A percentile compares a stretch with the other conserved stretches of the same genome.
These are phyloP conservation scores for Candidula unifasciata DNA, from an alignment of 2,888 invertebrate genomes.

Conservation along the genomic window DNA sequence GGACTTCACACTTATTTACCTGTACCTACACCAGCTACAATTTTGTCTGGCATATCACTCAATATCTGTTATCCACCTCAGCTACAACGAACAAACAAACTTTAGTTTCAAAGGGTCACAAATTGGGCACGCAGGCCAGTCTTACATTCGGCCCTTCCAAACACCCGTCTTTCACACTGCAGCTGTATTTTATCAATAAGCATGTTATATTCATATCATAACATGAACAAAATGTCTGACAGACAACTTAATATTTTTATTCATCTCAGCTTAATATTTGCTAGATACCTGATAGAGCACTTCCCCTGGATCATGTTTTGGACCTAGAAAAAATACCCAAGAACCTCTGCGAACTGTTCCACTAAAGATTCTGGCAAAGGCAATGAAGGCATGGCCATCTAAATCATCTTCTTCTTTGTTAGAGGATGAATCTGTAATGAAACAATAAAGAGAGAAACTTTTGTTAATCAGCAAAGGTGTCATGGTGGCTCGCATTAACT, in stretches of 20 bases:
- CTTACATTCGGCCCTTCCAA: too few species aligned
- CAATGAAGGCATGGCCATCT: constrained; percentile 84
- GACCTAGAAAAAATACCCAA: constrained; percentile 89
- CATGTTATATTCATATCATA: too few species aligned
- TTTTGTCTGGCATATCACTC: not conserved
- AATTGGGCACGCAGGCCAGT: too few species aligned
- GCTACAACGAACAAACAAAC: too few species aligned
- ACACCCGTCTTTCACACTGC: too few species aligned
- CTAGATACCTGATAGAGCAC: constrained; percentile 77
- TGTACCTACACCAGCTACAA: too few species aligned
- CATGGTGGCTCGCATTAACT: not conserved
- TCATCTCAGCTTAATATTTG: not conserved
- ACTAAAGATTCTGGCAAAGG: constrained; percentile 94
- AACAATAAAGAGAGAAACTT: not conserved
- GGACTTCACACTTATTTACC: too few species aligned
- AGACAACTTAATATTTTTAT: too few species aligned
- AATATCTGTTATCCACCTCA: too few species aligned
- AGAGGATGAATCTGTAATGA: not conserved
- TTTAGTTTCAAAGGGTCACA: too few species aligned
- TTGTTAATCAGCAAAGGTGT: not conserved
- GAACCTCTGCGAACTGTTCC: constrained; percentile 88
- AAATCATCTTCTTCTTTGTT: constrained; percentile 13
- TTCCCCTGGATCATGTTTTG: constrained; percentile 89
- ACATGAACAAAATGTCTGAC: too few species aligned
- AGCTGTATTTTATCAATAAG: too few species aligned